A percentile compares a stretch with the other conserved stretches of the same genome.
phyloP scores from a whole-genome alignment of 2,113 vertebrate species.

The Accipiter cooperii region DNA sequence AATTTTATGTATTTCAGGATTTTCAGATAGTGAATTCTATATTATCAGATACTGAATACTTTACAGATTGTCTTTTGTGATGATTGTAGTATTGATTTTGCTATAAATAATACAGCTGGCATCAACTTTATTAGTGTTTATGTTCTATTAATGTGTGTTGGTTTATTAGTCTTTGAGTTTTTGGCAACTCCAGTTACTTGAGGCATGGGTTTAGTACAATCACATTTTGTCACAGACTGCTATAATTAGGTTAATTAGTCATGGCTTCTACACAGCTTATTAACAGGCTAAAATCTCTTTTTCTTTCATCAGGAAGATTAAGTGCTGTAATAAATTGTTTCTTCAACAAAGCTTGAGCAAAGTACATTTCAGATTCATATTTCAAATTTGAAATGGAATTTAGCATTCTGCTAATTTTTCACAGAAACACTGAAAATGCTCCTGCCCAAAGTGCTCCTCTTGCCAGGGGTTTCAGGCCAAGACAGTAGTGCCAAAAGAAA shows the following conservation, averaged over 20 bases:
- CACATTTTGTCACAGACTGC: conserved; percentile 60
- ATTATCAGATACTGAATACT: not conserved
- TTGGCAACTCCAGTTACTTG: conserved; percentile 18
- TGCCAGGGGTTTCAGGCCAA: not conserved
- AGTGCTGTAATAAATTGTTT: conserved; percentile 57
- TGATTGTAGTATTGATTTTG: not conserved
- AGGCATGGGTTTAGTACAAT: conserved; percentile 41
- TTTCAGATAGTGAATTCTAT: not conserved
- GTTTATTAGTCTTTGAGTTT: conserved; percentile 38
- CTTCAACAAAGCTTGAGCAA: conserved; percentile 50
- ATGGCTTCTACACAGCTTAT: conserved; percentile 68
- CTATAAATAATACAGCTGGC: not conserved
- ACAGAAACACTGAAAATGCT: not conserved
- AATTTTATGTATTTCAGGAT: not conserved
- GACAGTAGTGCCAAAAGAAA: not conserved
- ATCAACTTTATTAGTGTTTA: conserved; percentile 28
- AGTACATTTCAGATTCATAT: not conserved
- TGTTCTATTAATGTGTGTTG: conserved; percentile 1
- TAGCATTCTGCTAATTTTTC: conserved; percentile 26
- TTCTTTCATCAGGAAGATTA: conserved; percentile 64
- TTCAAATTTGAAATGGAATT: conserved; percentile 6
- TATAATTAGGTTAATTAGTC: conserved; percentile 76
- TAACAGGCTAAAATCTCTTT: conserved; percentile 62
- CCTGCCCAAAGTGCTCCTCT: not conserved
- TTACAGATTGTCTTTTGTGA: conserved; percentile 3